Base-by-base conservation (phyloP, 2,888 invertebrate species). In the Odontocolon sp. region DNA sequence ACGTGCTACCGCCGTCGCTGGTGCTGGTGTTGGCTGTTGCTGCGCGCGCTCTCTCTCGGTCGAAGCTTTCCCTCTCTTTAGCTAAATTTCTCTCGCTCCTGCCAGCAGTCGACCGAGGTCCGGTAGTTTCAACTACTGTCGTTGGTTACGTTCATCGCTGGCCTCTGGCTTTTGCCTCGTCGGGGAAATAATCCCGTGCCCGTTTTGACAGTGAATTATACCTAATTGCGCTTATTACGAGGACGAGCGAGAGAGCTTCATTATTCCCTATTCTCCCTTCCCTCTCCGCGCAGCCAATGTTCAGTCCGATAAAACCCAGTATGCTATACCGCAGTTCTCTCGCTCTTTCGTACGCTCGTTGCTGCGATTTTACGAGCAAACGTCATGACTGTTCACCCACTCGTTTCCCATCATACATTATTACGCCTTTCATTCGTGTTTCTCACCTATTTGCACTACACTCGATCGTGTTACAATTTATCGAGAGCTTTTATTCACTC, bases 401-500 rank as follows among this genome's bases (percentile, higher is more conserved):
- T n/a, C 8, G 11, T 47, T 11, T 45, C 36, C 42, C 42, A 14
- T 42, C 42, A 36, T 56, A 50, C 42, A 59, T 77, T 70, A 66
- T 71, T 67, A 9, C 28, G 56, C 63, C 63, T 52, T 70, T 23
- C 52, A 31, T 63, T 54, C 2, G 23, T 40, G 28, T 42, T 31
- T 69, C 31, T 31, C 33, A 63, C 63, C 50, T 54, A 40, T 47
- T 47, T 50, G 23, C 21, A 57, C 38, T 18, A n/a, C 28, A 50
- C 38, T 64, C 52, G 21, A 14, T 70, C 40, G 26, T 36, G 33
- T 63, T 33, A 63, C 8, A 3, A 26, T 47, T 36, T 36, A 63
- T 47, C 47, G 63, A 33, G 26, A 26, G 14, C 23, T 36, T 38
- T 56, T 18, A 26, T 0, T 23, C 16, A 91, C 96, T 95, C 94